A percentile compares a stretch with the other conserved stretches of the same genome.
These are phyloP conservation scores for Malacosoma neustria DNA, from an alignment of 2,888 invertebrate species.

Conservation along the genomic window DNA sequence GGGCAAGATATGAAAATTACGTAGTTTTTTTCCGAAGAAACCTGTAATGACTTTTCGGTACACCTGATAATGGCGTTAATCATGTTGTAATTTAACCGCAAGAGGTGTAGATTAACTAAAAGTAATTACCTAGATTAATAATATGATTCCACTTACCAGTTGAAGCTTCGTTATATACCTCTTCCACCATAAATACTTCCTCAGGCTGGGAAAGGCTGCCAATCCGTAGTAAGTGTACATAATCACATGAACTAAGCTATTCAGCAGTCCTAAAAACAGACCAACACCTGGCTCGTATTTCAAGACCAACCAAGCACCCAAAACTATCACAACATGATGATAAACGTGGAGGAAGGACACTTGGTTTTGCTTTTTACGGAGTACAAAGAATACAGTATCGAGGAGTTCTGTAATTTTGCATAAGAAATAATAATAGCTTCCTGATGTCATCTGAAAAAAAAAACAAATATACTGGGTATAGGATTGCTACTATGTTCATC, in stretches of 20 bases:
- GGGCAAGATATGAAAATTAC: too few species aligned
- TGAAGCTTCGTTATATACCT: constrained; percentile 85
- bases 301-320: constrained; percentile 82
- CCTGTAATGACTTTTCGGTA: too few species aligned
- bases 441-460: constrained; percentile 25
- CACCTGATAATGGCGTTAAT: too few species aligned
- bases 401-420: constrained; percentile 82
- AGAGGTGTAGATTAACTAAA: too few species aligned
- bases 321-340: constrained; percentile 83
- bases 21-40: too few species aligned
- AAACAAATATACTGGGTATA: too few species aligned
- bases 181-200: constrained; percentile 88
- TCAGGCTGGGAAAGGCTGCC: constrained; percentile 79
- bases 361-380: constrained; percentile 84
- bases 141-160: constrained; percentile 67
- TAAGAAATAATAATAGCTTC: constrained; percentile 78
- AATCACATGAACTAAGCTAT: constrained; percentile 82
- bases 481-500: too few species aligned
- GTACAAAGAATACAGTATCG: constrained; percentile 88
- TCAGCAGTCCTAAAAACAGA: constrained; percentile 77
- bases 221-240: constrained; percentile 87
- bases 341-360: constrained; percentile 90
- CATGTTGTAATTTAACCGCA: too few species aligned
- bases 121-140: not conserved
- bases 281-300: constrained; percentile 80